Percentiles rank a stretch among this genome's conserved stretches.
Evolutionary conservation across 2,888 invertebrate species (phyloP).

Genomic region (Drosophila lacicola): DNA sequence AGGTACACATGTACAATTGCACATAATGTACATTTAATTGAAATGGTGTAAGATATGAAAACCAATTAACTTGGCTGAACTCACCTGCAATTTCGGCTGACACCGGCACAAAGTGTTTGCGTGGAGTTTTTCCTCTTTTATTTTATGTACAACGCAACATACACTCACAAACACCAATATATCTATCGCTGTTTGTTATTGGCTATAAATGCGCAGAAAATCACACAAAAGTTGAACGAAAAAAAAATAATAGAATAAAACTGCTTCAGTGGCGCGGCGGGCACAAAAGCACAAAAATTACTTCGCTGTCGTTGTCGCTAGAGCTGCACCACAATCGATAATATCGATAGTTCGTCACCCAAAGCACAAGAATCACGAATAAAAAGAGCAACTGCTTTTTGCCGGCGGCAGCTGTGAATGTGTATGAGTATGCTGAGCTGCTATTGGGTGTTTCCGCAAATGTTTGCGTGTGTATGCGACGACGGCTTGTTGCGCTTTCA

Average conservation of each 20-base stretch:
- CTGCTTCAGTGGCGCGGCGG: constrained; percentile 60
- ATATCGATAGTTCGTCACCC: constrained; percentile 40
- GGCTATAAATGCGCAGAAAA: constrained; percentile 48
- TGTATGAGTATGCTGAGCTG: background rate
- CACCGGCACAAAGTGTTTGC: constrained; percentile 59
- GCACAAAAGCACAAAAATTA: constrained; percentile 64
- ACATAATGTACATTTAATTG: constrained; percentile 8
- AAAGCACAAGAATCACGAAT: constrained; percentile 43
- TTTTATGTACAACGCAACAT: constrained; percentile 41
- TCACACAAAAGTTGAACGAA: constrained; percentile 58
- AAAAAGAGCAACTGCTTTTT: constrained; percentile 25
- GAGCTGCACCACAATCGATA: constrained; percentile 39
- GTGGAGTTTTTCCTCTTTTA: constrained; percentile 42
- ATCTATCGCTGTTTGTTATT: constrained; percentile 41
- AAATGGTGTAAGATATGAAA: constrained; percentile 24
- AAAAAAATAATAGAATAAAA: constrained; percentile 58
- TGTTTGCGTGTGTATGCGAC: constrained; percentile 10
- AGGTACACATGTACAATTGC: constrained; percentile 13
- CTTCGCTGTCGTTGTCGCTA: constrained; percentile 44
- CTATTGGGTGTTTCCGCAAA: constrained; percentile 7
- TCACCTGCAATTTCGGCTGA: constrained; percentile 57
- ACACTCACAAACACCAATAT: constrained; percentile 45
- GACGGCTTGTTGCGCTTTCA: constrained; percentile 42
- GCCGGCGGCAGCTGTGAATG: constrained; percentile 36
- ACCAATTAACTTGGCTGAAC: constrained; percentile 44